These are phyloP conservation scores for Lipophrys pholis DNA, from an alignment of 2,113 vertebrate species.

Conservation along the genomic window DNA sequence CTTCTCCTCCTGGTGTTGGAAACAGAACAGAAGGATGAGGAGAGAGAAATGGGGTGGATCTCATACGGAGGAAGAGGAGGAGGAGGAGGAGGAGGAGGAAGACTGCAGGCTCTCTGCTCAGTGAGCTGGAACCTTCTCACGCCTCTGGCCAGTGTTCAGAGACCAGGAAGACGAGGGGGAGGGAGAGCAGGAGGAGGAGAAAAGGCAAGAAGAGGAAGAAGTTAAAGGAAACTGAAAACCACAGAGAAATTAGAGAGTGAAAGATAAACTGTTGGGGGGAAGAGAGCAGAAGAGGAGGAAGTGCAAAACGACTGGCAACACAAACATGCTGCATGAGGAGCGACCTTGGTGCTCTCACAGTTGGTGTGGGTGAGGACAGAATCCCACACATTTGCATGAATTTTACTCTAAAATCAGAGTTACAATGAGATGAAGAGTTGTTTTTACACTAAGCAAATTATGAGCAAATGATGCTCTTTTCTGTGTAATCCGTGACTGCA, in stretches of 20 bases:
- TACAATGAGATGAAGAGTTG: too few species aligned
- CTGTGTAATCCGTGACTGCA: too few species aligned
- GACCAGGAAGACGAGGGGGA: slow-evolving; percentile 39
- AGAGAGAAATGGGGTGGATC: slow-evolving; percentile 37
- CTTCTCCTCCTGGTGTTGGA: slow-evolving; percentile 22
- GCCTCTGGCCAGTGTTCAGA: slow-evolving; percentile 71
- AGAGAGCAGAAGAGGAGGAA: slow-evolving; percentile 12
- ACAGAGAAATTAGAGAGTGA: slow-evolving; percentile 51
- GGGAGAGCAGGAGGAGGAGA: background rate
- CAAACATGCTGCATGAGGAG: slow-evolving; percentile 8
- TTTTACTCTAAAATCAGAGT: too few species aligned
- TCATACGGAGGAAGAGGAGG: background rate
- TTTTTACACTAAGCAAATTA: too few species aligned
- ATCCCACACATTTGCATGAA: too few species aligned
- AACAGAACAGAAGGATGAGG: slow-evolving; percentile 38
- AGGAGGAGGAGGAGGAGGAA: slow-evolving; percentile 47
- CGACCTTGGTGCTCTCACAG: background rate
- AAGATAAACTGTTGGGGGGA: slow-evolving; percentile 44
- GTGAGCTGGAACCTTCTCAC: slow-evolving; percentile 76
- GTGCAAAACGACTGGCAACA: slow-evolving; percentile 13
- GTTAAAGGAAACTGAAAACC: slow-evolving; percentile 49
- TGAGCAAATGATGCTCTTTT: too few species aligned
- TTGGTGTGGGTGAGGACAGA: background rate
- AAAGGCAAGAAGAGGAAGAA: slow-evolving; percentile 23
- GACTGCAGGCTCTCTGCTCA: slow-evolving; percentile 72